A percentile compares a stretch with the other conserved stretches of the same genome.
These are phyloP conservation scores for Brachyptera putata DNA, from an alignment of 2,888 invertebrate species.

Conservation along the genomic window DNA sequence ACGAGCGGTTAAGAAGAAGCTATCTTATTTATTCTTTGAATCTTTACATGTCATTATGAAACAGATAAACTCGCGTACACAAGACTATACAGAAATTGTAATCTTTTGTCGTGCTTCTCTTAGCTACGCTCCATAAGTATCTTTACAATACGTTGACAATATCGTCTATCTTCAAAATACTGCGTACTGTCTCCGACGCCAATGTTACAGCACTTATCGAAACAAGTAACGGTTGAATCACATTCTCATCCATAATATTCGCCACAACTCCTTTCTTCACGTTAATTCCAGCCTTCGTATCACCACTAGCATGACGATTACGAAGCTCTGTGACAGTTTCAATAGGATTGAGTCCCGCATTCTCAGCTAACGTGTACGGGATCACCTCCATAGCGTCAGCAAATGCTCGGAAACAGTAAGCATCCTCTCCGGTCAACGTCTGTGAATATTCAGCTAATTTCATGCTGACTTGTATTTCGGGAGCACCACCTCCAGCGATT, in stretches of 20 bases:
- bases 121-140: no score
- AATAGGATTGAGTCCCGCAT: slow-evolving; percentile 89
- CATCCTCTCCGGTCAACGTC: slow-evolving; percentile 83
- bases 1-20: no score
- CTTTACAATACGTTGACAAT: no score
- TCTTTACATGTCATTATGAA: no score
- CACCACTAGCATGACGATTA: slow-evolving; percentile 85
- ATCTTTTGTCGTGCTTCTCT: no score
- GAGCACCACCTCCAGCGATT: slow-evolving; percentile 83
- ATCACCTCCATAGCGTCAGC: slow-evolving; percentile 94
- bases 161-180: slow-evolving; percentile 98
- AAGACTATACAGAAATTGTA: no score
- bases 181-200: slow-evolving; percentile 94
- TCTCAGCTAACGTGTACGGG: slow-evolving; percentile 87
- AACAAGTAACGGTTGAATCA: slow-evolving; percentile 95
- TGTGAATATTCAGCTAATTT: slow-evolving; percentile 77
- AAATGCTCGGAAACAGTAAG: slow-evolving; percentile 86
- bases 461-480: slow-evolving; percentile 91
- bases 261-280: slow-evolving; percentile 62
- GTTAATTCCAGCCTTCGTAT: slow-evolving; percentile 88
- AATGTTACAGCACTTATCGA: slow-evolving; percentile 89
- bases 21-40: no score
- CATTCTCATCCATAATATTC: slow-evolving; percentile 70
- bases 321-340: slow-evolving; percentile 94
- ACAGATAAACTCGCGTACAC: no score